Percentiles rank a stretch among this genome's conserved stretches.
These are phyloP conservation scores for Probosciger aterrimus DNA, from an alignment of 2,113 vertebrate genomes.

Conservation along the genomic window DNA sequence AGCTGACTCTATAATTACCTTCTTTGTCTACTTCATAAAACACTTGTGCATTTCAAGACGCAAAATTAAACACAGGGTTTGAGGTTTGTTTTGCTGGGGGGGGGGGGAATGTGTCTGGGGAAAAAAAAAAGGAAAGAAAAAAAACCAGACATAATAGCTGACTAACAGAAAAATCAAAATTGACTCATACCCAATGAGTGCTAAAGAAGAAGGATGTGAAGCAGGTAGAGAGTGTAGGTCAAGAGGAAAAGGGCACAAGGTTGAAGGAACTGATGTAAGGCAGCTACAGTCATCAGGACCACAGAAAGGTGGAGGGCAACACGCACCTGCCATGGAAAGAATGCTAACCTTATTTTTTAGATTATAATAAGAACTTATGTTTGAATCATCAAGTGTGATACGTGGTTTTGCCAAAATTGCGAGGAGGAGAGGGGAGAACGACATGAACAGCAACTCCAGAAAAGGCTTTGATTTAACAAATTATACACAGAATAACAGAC, in stretches of 20 bases:
- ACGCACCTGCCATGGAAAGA: not conserved
- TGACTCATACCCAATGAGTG: rapidly evolving
- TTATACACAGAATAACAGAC: not conserved
- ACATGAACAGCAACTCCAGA: not conserved
- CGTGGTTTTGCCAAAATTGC: not conserved
- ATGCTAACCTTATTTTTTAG: not conserved
- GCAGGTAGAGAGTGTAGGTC: not conserved
- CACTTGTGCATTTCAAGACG: not conserved
- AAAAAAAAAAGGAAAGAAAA: no score
- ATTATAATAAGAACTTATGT: not conserved
- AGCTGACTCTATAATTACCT: not conserved
- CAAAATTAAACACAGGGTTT: not conserved
- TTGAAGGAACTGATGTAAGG: not conserved
- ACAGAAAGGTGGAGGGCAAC: not conserved
- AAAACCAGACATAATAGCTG: not conserved
- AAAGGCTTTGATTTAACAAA: not conserved
- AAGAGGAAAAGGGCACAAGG: not conserved
- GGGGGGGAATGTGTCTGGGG: not conserved
- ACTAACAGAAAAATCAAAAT: not conserved
- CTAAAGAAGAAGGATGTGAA: not conserved
- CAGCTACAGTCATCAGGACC: not conserved
- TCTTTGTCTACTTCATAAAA: not conserved
- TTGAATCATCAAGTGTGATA: not conserved
- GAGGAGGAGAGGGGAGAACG: not conserved
- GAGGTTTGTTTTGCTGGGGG: not conserved